Evolutionary conservation across 2,113 vertebrate genomes (phyloP), one percentile per base, ranked within the genome.

Genomic region (Phainopepla nitens): DNA sequence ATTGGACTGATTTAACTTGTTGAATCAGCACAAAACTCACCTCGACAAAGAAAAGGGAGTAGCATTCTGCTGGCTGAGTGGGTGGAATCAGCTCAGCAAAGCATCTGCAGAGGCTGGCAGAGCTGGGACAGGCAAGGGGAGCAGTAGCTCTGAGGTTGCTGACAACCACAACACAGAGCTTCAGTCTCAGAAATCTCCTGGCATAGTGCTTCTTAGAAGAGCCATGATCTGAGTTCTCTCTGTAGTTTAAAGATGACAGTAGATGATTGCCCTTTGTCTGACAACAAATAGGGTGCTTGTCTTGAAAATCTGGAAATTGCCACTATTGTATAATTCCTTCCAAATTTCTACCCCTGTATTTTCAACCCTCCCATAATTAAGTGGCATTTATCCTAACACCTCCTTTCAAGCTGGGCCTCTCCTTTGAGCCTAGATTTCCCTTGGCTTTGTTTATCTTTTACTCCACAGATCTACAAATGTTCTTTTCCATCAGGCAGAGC

Each of bases 11-110:
- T 81, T 61, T 73, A 90, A 75, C 54, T 80, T 3, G 2, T 78
- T 89, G 76, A 77, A 86, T 92, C 82, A 90, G 80, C 86, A 89
- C 82, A 90, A 94, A 83, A 73, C 35, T 84, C 57, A 80, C 28
- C 10, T 47, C 2, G 2, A 23, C 25, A 65, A 88, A 73, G 82
- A 77, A 33, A 80, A 94, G 13, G 33, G 45, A 83, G 20, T 58
- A 73, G 47, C 0, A 0, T 90, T 93, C 64, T 73, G 71, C 79
- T 72, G 45, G 50, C 18, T 53, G 45, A 73, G 54, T 1, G 11
- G 60, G 71, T 49, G 41, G 50, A 45, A 28, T 69, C 57, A 57
- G 31, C 70, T 82, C 0, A 0, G 54, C 21, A 57, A 25, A 49
- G 39, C 53, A 56, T 71, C 73, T 57, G n/a, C 47, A 3, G 10